Conservation (phyloP, 1,140 invertebrate species). For the Procambarus clarkii region DNA sequence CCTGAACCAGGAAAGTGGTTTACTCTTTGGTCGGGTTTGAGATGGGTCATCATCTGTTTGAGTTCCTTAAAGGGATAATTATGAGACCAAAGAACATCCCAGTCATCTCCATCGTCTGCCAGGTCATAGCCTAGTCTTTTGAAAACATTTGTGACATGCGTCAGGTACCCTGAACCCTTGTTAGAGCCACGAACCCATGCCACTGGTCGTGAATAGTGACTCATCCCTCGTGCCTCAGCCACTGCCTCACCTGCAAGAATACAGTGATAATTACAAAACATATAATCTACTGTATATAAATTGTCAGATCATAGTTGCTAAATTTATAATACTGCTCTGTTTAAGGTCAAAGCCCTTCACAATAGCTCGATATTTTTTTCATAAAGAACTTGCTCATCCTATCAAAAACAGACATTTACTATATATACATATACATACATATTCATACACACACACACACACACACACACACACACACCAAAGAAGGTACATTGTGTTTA, state of each 20-base stretch:
- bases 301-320: no score
- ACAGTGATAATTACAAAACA: background rate
- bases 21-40: constrained; percentile 86
- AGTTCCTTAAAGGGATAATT: constrained; percentile 90
- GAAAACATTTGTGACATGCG: constrained; percentile 86
- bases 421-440: no score
- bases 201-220: constrained; percentile 46
- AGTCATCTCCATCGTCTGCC: constrained; percentile 78
- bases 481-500: no score
- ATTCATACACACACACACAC: no score
- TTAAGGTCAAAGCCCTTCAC: no score
- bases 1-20: constrained; percentile 98
- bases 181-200: constrained; percentile 69
- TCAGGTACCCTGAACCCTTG: constrained; percentile 82
- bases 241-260: constrained; percentile 40
- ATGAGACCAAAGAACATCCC: constrained; percentile 94
- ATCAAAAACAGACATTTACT: no score
- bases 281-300: no score
- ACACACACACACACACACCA: no score
- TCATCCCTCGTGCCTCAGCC: constrained; percentile 22
- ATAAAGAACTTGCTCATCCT: no score
- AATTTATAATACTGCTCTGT: no score
- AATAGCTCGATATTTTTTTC: no score
- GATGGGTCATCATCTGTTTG: constrained; percentile 79
- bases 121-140: constrained; percentile 84